These are phyloP conservation scores for Campoplex capitator DNA, from an alignment of 2,888 invertebrate species.

Conservation along the genomic window DNA sequence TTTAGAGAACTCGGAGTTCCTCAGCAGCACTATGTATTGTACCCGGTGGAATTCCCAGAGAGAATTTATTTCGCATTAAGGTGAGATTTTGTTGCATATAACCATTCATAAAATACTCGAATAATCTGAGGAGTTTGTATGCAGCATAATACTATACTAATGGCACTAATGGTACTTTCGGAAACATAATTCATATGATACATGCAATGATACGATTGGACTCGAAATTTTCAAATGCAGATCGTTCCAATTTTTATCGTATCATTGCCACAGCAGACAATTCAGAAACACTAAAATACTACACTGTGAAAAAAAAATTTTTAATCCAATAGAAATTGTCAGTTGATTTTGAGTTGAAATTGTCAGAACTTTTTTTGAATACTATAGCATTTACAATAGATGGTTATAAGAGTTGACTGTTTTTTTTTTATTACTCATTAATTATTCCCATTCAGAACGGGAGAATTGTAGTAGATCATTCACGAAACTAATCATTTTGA, in stretches of 20 bases:
- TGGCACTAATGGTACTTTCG: neutral
- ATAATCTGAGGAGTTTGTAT: neutral
- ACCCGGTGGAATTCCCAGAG: neutral
- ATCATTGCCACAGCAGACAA: neutral
- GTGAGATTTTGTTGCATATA: neutral
- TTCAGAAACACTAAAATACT: neutral
- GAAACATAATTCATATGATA: neutral
- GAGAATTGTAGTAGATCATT: neutral
- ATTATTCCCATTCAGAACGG: neutral
- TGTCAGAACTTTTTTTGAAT: no score
- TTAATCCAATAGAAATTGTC: no score
- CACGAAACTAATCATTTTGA: neutral
- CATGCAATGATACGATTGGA: neutral
- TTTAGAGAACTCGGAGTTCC: neutral
- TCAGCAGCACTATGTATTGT: conserved; percentile 5
- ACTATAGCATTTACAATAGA: neutral
- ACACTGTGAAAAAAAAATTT: no score
- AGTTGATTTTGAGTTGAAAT: no score
- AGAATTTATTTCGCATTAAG: conserved; percentile 17
- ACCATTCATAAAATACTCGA: neutral
- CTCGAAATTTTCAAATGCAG: neutral
- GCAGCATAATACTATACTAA: conserved; percentile 17
- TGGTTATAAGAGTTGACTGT: neutral
- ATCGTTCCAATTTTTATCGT: neutral
- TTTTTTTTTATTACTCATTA: neutral